Base-by-base conservation (phyloP, 2,888 invertebrate species). In the Nematopogon swammerdamellus region DNA sequence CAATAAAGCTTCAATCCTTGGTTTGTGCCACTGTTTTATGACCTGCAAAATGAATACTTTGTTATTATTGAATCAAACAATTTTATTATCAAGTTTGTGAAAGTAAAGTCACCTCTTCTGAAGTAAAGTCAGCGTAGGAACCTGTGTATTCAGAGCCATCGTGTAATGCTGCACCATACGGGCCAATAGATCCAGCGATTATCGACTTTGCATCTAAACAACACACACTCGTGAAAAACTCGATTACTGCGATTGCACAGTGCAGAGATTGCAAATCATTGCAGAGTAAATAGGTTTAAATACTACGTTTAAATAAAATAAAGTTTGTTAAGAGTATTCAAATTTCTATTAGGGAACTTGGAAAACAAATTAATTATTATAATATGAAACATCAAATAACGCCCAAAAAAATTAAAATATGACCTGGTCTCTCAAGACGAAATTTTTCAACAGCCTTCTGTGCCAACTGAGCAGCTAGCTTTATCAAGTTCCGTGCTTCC, bases 91-190 rank as follows among this genome's bases (percentile, higher is more conserved):
- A 25, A 8, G 25, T 25, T n/a, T n/a, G n/a, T n/a, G n/a, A n/a
- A n/a, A n/a, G n/a, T n/a, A n/a, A n/a, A 25, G 25, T 8, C 29
- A 55, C 71, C 63, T 83, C 70, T 5, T 64, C 63, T 1, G 83
- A 64, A 1, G 86, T 79, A 49, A 63, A 73, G 47, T 81, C 74
- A 1, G 83, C 82, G 63, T 88, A 89, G 18, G 73, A 72, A 1
- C 92, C 93, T 1, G 83, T 84, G 65, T 93, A 94, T 65, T 94
- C 94, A 0, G 92, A 92, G 4, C 87, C 87, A 67, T 94, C 90
- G 57, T 86, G 85, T 46, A 90, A 71, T 55, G 82, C 85, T 1
- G 92, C 92, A 1, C 92, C 93, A 63, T 89, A 92, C 0, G 93
- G 90, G 2, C 93, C 93, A 49, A 92, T 84, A 0, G 91, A 89